Base-by-base conservation (phyloP, 2,113 vertebrate species). In the Scopus umbretta region DNA sequence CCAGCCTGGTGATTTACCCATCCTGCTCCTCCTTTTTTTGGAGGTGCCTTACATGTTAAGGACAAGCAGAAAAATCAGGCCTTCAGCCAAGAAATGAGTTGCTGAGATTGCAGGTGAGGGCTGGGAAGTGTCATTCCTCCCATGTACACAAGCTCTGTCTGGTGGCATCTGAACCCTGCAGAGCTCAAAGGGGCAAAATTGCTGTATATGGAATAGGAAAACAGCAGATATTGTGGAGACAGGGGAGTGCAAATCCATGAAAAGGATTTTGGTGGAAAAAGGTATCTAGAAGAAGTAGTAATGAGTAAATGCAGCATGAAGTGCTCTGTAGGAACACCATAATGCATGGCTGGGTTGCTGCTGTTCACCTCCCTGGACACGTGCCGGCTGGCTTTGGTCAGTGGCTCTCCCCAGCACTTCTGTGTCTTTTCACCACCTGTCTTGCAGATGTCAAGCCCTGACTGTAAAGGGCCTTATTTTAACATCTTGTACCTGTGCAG, bases 271-370 rank as follows among this genome's bases (percentile, higher is more conserved):
- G 18, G 14, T 55, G 61, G 65, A 30, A 43, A 40, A 76, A 83
- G 11, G 9, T 11, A 2, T 5, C 45, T 78, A 36, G 59, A 36
- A 36, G 59, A 36, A 40, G 32, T 30, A 4, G 6, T 21, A 45
- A 72, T 3, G n/a, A 71, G n/a, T 22, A 55, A 81, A 50, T 11
- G 43, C 74, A 65, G 58, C 21, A 1, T 11, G 34, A 32, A 62
- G 45, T 19, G 42, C 67, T 58, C 63, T 38, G 85, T 49, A 38
- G 90, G 56, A 26, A 30, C 43, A 15, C 4, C 14, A 7, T 0
- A 42, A 43, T 3, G 20, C 1, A 0, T 6, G 66, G 29, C 75
- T 45, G 68, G 76, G 36, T 8, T 1, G 1, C 17, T 52, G 59
- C 30, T 1, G 6, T 10, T 55, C 80, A 5, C 1, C 0, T 36